These are phyloP conservation scores for Echinarachnius parma DNA, from an alignment of 53 echinoderm and acorn worm genomes.

Conservation along the genomic window DNA sequence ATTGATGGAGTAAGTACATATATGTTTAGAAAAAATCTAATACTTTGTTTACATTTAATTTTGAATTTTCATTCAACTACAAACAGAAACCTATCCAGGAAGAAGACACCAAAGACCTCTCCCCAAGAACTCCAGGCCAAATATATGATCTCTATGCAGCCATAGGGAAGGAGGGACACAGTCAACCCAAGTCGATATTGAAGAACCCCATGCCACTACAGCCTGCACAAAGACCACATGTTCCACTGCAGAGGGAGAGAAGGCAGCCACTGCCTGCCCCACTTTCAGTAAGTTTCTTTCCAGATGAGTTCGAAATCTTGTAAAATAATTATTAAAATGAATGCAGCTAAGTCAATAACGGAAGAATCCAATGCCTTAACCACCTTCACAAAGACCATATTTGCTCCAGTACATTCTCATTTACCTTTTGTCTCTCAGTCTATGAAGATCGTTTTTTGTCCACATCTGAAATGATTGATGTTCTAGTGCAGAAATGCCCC, in stretches of 20 bases:
- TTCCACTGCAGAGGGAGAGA: background rate
- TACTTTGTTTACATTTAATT: background rate
- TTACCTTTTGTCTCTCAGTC: too few species aligned
- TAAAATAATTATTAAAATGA: too few species aligned
- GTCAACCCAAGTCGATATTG: slow-evolving; percentile 29
- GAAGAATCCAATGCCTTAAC: too few species aligned
- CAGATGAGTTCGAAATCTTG: too few species aligned
- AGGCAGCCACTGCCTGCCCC: slow-evolving; percentile 42
- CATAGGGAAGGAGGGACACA: background rate
- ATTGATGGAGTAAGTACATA: too few species aligned
- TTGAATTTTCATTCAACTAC: background rate
- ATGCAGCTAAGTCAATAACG: too few species aligned
- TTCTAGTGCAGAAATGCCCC: too few species aligned
- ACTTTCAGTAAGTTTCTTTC: slow-evolving; percentile 24
- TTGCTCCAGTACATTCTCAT: too few species aligned
- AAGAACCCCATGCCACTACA: background rate
- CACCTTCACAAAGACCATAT: too few species aligned
- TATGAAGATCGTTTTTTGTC: too few species aligned
- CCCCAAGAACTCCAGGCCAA: slow-evolving; percentile 25
- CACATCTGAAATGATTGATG: too few species aligned
- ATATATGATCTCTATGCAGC: slow-evolving; percentile 36
- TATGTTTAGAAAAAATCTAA: too few species aligned
- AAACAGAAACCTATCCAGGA: background rate
- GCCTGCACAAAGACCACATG: background rate
- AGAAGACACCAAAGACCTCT: background rate